Evolutionary conservation across 2,797 vertebrate species (phyloP), one percentile per base, ranked within the genome.

Genomic region (Hypotaenidia okinawae): DNA sequence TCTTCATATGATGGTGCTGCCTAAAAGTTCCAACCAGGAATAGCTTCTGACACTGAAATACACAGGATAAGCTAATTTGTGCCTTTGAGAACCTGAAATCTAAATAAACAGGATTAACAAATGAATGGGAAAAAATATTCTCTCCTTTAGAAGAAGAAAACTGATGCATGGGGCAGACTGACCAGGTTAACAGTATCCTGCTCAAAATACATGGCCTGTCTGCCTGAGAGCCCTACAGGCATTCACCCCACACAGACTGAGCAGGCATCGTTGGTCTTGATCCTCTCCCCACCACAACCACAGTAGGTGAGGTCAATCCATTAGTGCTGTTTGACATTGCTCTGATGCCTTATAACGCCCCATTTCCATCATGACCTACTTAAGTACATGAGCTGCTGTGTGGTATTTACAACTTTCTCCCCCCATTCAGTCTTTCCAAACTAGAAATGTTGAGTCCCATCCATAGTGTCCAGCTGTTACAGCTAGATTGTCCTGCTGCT

Each of bases 21-120:
- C 45, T 51, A 33, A 32, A 84, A 80, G 18, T 41, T 76, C 68
- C 68, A 30, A 24, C 18, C 52, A 64, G 75, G 39, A 85, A 68
- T 21, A 78, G 45, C 39, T 73, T 25, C 45, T 62, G 73, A 27
- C 55, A 39, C 67, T 73, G 51, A 73, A 84, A 89, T 55, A 68
- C 27, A 67, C 11, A 32, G 62, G 79, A 52, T 43, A 79, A 93
- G 73, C 85, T 23, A 77, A 63, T 67, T 49, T 83, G 62, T 88
- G 79, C 49, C 57, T 52, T 16, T 30, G 17, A 81, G 73, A 72
- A 28, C 32, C 10, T 57, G 45, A 59, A 63, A 80, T n/a, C 35
- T 39, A 33, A 87, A 67, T 10, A 86, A 86, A 37, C 16, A 52
- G 17, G 41, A 64, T 3, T 19, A n/a, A 62, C 13, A 83, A 82